phyloP scores from a whole-genome alignment of 2,113 vertebrate genomes.

The Clarias macrocephalus region DNA sequence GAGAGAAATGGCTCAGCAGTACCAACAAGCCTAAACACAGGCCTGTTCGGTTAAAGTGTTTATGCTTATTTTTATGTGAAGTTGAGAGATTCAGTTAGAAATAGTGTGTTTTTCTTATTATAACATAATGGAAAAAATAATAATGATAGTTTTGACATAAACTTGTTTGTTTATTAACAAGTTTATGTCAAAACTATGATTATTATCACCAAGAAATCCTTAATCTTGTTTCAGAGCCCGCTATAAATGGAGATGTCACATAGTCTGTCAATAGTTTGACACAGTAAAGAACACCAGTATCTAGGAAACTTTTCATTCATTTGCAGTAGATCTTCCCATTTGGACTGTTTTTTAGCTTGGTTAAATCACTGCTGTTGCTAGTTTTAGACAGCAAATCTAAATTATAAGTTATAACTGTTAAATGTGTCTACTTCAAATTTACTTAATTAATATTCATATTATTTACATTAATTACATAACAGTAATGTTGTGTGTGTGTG shows the following conservation, averaged over 20 bases:
- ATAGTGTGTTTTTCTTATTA: background rate
- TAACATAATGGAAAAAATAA: background rate
- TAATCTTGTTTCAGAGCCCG: background rate
- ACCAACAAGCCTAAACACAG: background rate
- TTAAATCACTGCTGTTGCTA: background rate
- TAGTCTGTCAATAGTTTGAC: background rate
- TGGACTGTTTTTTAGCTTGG: background rate
- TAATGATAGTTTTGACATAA: background rate
- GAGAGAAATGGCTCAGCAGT: no score
- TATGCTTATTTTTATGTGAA: background rate
- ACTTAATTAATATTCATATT: no score
- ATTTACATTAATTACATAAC: background rate
- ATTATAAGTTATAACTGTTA: background rate
- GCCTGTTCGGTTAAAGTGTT: background rate
- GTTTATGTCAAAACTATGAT: no score
- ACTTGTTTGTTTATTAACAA: no score
- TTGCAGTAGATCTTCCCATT: background rate
- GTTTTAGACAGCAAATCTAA: background rate
- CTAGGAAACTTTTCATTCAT: background rate
- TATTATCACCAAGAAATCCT: background rate
- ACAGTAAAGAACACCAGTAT: background rate
- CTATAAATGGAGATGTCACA: background rate
- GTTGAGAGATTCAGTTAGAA: background rate
- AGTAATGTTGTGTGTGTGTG: background rate
- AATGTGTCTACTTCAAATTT: background rate